Evolutionary conservation across 2,888 invertebrate species (phyloP), one percentile per base, ranked within the genome.

Genomic region (Stratiomys singularior): DNA sequence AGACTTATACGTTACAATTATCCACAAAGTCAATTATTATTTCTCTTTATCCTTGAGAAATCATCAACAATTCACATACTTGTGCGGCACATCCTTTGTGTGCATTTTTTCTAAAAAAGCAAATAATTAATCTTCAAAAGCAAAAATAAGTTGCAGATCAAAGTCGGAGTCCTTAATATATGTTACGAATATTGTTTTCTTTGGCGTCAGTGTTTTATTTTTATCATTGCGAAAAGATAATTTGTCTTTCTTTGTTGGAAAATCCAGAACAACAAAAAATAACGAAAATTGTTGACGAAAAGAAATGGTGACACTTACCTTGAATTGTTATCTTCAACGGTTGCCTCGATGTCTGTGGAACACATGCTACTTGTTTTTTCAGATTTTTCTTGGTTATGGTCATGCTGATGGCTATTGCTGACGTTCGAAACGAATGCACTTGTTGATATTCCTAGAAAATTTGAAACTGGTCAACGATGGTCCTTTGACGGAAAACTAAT

Each of bases 271-370:
- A 3, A 37, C 9, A 37, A 5, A 9, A 37, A 37, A 37, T 9
- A 9, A 5, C 9, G 3, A 5, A 5, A 66, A 30, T 13, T 18
- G 52, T 15, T 18, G 18, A 5, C 52, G 52, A 52, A 60, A 60
- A 23, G 44, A 23, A n/a, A 47, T 69, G 47, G 69, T 69, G 47
- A 69, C 69, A 69, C 69, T 69, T 47, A 69, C 69, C 69, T 69
- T 46, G 46, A 46, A 2, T 37, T 37, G 37, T 37, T 37, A 37
- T 69, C 47, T n/a, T n/a, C n/a, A n/a, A 47, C 69, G 46, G 15
- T 46, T 47, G 27, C 25, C 46, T 69, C 47, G 9, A 13, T 25
- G 69, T 69, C 69, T 69, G 69, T 13, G 5, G 69, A 69, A 69
- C 69, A 69, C 15, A 69, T 69, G 69, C 18, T 25, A 11, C 47